phyloP scores from a whole-genome alignment of 2,888 invertebrate species.

The Orgyia antiqua region DNA sequence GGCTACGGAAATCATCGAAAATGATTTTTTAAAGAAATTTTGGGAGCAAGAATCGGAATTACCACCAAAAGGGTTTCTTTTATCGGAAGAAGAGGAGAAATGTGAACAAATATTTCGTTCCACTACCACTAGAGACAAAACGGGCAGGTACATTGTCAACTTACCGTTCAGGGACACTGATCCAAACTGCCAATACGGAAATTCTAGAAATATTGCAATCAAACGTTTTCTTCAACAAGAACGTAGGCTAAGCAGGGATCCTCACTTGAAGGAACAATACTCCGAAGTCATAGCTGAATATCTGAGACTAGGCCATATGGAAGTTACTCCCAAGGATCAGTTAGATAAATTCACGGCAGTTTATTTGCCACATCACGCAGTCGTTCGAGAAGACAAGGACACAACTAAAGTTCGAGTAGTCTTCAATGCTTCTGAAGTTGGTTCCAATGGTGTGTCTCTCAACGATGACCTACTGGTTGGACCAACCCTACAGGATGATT shows the following conservation, averaged over 20 bases:
- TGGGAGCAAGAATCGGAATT: not conserved
- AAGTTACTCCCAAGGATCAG: not conserved
- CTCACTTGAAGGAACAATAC: not conserved
- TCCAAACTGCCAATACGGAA: not conserved
- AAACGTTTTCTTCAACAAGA: not conserved
- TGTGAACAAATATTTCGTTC: slow-evolving; percentile 1
- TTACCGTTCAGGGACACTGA: not conserved
- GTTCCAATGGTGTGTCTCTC: slow-evolving; percentile 1
- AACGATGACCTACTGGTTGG: slow-evolving; percentile 5
- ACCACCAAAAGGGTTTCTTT: not conserved
- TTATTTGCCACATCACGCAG: not conserved
- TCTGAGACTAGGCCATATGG: not conserved
- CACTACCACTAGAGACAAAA: not conserved
- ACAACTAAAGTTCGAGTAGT: not conserved
- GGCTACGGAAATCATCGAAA: too few species aligned
- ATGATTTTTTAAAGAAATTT: not conserved
- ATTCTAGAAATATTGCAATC: not conserved
- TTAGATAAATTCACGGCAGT: not conserved
- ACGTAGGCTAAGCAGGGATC: not conserved
- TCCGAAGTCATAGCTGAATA: slow-evolving; percentile 4
- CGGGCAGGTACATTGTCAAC: slow-evolving; percentile 4
- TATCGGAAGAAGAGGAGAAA: not conserved
- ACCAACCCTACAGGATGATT: slow-evolving; percentile 4
- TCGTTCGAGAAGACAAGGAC: not conserved
- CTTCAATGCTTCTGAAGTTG: not conserved